Percentiles rank a stretch among this genome's conserved stretches.
Evolutionary conservation across 2,113 vertebrate species (phyloP).

Genomic region (Zosterops japonicus): DNA sequence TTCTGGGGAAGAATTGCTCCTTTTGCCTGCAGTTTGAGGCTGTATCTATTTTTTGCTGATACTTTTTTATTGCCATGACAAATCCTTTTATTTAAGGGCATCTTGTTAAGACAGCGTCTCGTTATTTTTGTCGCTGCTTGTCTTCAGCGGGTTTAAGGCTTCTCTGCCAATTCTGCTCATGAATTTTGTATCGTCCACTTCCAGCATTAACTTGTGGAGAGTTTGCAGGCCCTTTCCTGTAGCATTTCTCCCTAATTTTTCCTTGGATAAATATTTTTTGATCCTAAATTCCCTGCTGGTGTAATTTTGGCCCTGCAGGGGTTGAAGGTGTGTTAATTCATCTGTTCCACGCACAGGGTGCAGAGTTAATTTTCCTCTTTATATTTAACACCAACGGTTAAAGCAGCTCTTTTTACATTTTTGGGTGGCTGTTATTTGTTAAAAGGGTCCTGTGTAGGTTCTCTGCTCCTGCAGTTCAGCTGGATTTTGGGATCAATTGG

Average conservation of each 20-base stretch:
- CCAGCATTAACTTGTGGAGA: background rate
- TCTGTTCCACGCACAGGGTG: background rate
- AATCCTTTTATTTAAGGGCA: background rate
- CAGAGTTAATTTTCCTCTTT: background rate
- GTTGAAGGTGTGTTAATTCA: background rate
- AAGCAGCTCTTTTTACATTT: background rate
- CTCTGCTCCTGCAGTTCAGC: background rate
- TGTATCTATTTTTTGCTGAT: background rate
- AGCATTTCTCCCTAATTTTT: background rate
- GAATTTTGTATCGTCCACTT: background rate
- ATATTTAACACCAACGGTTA: background rate
- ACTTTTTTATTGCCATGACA: background rate
- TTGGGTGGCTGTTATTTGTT: fast-evolving
- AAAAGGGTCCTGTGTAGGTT: no score
- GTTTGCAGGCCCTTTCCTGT: background rate
- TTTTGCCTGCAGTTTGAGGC: background rate
- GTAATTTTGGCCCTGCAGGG: background rate
- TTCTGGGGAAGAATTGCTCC: constrained; percentile 3
- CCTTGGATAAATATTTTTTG: fast-evolving
- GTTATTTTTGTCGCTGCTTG: background rate
- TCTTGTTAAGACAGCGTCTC: background rate
- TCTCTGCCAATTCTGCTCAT: background rate
- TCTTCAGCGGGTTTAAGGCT: background rate
- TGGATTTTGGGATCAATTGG: background rate
- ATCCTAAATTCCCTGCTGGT: background rate